A percentile compares a stretch with the other conserved stretches of the same genome.
Conservation (phyloP, 2,888 invertebrate species). For the Megaustenia siamemsis region DNA sequence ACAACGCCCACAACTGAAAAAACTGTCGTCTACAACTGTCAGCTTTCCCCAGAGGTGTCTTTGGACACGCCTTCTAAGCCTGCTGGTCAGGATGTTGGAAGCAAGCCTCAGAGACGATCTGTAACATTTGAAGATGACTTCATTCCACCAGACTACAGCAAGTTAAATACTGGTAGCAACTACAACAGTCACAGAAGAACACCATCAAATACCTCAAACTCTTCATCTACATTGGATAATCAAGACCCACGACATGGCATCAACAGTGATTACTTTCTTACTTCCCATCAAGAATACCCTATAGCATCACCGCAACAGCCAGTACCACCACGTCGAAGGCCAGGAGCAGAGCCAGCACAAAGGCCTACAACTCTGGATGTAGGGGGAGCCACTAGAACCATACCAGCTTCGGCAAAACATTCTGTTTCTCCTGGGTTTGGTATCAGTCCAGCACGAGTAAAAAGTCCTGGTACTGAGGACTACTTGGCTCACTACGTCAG, state of each 20-base stretch:
- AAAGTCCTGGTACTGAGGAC: conserved; percentile 64
- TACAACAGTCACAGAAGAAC: conserved; percentile 86
- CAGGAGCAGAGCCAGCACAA: conserved; percentile 80
- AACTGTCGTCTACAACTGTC: conserved; percentile 67
- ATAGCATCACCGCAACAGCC: conserved; percentile 54
- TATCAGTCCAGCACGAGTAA: conserved; percentile 42
- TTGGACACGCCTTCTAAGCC: conserved; percentile 72
- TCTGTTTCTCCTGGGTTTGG: conserved; percentile 51
- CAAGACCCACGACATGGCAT: conserved; percentile 17
- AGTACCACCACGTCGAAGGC: conserved; percentile 70
- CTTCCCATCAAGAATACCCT: conserved; percentile 60
- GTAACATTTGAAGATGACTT: conserved; percentile 79
- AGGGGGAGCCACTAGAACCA: conserved; percentile 83
- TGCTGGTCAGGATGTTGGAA: conserved; percentile 46
- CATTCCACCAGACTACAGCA: conserved; percentile 62
- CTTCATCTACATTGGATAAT: conserved; percentile 54
- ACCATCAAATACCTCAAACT: conserved; percentile 87
- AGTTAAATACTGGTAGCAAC: conserved; percentile 55
- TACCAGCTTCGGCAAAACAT: conserved; percentile 54
- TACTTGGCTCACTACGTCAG: conserved; percentile 92
- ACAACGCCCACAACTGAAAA: conserved; percentile 66
- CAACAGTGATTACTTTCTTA: conserved; percentile 54
- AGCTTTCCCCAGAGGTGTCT: conserved; percentile 73
- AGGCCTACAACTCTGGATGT: conserved; percentile 84
- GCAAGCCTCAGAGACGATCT: conserved; percentile 73